Base-by-base conservation (phyloP, 2,113 vertebrate genomes). In the Cheirogaleus medius region DNA sequence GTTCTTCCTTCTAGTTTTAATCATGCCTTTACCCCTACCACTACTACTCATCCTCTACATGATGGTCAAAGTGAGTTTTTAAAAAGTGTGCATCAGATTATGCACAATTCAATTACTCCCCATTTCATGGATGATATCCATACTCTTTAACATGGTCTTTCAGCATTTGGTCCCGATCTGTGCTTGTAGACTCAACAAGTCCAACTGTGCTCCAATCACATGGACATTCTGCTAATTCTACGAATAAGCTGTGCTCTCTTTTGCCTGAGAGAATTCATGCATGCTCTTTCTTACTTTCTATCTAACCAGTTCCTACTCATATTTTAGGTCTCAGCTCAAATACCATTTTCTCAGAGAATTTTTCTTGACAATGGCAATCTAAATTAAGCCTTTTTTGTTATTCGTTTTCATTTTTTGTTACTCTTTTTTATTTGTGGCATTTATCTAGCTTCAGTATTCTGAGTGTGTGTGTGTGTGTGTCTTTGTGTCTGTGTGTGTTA, bases 121-220 rank as follows among this genome's bases (percentile, higher is more conserved):
- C 17, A 20, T 71, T 78, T 80, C 29, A 12, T 63, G 42, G 5
- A 13, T 94, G n/a, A 5, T 44, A 71, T 27, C 54, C 15, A 73
- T 34, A n/a, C 20, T 88, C 34, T 88, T 25, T 34, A 88, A 71
- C 9, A 27, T n/a, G 1, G 44, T 54, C 8, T 52, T 52, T 2
- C n/a, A 73, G 10, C 25, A 68, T 49, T 34, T 80, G n/a, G 0
- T 0, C 8, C 32, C 56, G 32, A 2, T 56, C 14, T 63, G 39
- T 49, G 12, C 6, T 87, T 68, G 56, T 27, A 80, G 34, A 13
- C 6, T 52, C 6, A 34, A 34, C 58, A 27, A 42, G 6, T 10
- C 5, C 3, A 13, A 42, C 27, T 21, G 3, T 44, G 2, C 8
- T 63, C 5, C 3, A 42, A 64, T 47, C 6, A 32, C 6, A n/a